Base-by-base conservation (phyloP, 2,113 vertebrate species). In the Mormyrus iriodes region DNA sequence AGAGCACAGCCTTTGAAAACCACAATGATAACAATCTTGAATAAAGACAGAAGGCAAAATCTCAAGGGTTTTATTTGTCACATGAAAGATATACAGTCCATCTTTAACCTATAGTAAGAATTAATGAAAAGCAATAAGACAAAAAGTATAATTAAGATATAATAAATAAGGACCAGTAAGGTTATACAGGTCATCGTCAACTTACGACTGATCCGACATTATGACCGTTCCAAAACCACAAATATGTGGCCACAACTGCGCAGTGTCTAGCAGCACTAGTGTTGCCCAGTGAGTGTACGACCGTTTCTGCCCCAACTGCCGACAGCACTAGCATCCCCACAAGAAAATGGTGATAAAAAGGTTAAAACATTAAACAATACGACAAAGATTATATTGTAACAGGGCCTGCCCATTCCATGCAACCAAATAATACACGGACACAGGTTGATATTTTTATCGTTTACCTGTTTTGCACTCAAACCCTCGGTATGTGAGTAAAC, bases 1-100 rank as follows among this genome's bases (percentile, higher is more conserved):
- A 99, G 88, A 99, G 91, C 91, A 99, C 96, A 7, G 97, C 98
- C 98, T 99, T 86, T 84, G 82, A 86, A 86, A 52, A 53, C 42
- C n/a, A 86, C 42, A 51, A 86, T 31, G 13, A 86, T 27, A 52
- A 85, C 44, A 48, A 84, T 84, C 39, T 84, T 44, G 19, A 84
- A 83, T 24, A 48, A 49, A 44, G 46, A n/a, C 44, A 49, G 21
- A 84, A 76, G 15, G 35, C n/a, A 42, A 76, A 76, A 76, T 24
- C 12, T 73, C 69, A 15, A 65, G n/a, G n/a, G 7, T 65, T 65
- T 65, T 65, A 65, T 65, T 65, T 65, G 58, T 27, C 58, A 27
- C 58, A 69, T 69, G 61, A 65, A 65, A n/a, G 24, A 69, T 69
- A 12, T 3, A 31, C 61, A 65, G n/a, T 65, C 58, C n/a, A 65